Conservation (phyloP, 2,888 invertebrate species). For the Apamea epomidion region DNA sequence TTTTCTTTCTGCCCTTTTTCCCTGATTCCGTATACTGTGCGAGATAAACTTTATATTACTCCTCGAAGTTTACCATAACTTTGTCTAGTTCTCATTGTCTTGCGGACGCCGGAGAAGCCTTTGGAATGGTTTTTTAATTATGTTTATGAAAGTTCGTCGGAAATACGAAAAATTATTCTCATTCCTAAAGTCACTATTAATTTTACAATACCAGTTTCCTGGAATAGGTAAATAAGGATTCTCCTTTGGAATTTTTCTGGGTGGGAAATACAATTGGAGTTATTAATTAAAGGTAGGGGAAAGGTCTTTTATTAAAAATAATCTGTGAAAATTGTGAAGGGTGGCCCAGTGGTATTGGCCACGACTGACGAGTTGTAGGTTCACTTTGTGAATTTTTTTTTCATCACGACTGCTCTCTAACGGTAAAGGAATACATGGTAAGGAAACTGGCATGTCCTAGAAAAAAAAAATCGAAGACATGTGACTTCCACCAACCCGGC, state of each 20-base stretch:
- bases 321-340: not conserved
- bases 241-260: not conserved
- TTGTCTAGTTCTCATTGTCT: slow-evolving; percentile 68
- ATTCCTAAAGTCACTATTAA: slow-evolving; percentile 47
- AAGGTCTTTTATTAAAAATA: too few species aligned
- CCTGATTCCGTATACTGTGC: slow-evolving; percentile 48
- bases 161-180: slow-evolving; percentile 66
- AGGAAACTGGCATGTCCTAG: too few species aligned
- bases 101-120: slow-evolving; percentile 69
- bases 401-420: not conserved
- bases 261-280: not conserved
- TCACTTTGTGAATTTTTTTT: not conserved
- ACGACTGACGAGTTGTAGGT: not conserved
- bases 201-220: slow-evolving; percentile 19
- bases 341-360: not conserved
- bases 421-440: too few species aligned
- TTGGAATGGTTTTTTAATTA: slow-evolving; percentile 78
- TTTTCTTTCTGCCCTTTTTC: slow-evolving; percentile 41
- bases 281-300: not conserved
- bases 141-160: slow-evolving; percentile 65
- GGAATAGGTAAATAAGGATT: not conserved
- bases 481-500: too few species aligned
- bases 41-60: slow-evolving; percentile 69
- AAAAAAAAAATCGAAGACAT: too few species aligned
- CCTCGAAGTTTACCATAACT: slow-evolving; percentile 67